phyloP scores from a whole-genome alignment of 2,888 invertebrate genomes.

The Brachyptera putata region DNA sequence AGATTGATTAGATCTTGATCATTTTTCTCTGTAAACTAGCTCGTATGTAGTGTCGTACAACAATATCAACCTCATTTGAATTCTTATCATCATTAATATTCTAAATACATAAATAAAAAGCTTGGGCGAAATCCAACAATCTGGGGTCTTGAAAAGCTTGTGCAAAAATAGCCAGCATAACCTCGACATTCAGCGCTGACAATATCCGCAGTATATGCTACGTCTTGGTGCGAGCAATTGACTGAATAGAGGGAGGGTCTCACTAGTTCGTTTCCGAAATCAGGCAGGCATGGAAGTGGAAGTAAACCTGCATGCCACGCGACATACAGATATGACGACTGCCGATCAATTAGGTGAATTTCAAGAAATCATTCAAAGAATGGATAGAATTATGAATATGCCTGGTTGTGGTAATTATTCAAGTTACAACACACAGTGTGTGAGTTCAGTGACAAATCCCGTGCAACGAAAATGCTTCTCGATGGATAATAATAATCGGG shows the following conservation, averaged over 20 bases:
- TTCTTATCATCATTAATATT: too few species aligned
- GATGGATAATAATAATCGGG: conserved; percentile 1
- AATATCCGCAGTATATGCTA: not conserved
- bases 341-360: conserved; percentile 45
- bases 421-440: conserved; percentile 21
- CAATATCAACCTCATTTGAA: too few species aligned
- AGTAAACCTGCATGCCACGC: too few species aligned
- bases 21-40: too few species aligned
- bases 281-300: too few species aligned
- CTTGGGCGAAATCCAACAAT: conserved; percentile 25
- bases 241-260: not conserved
- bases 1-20: too few species aligned
- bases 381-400: conserved; percentile 43
- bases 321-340: too few species aligned
- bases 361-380: conserved; percentile 44
- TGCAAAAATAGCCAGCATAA: conserved; percentile 17
- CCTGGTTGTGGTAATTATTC: conserved; percentile 25
- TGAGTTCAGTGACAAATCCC: conserved; percentile 2
- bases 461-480: conserved; percentile 3
- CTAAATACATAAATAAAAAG: conserved; percentile 1
- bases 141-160: conserved; percentile 12
- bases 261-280: too few species aligned
- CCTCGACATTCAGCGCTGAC: conserved; percentile 19
- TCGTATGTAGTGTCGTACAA: too few species aligned
- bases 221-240: not conserved